Base-by-base conservation (phyloP, 2,888 invertebrate species). In the Antitype chi region DNA sequence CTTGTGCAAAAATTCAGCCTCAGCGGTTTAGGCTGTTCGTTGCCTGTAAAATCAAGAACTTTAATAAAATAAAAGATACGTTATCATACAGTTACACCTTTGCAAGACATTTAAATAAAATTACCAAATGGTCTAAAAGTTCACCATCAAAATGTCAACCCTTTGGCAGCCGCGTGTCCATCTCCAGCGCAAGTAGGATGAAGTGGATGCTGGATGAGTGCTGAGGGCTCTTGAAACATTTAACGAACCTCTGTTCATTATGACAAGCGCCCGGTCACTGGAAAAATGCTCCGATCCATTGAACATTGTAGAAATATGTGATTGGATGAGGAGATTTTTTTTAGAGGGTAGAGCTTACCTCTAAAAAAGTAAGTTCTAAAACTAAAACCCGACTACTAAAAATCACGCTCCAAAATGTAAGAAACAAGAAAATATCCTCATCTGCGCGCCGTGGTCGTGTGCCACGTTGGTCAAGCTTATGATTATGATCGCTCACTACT, bases 201-300 rank as follows among this genome's bases (percentile, higher is more conserved):
- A 47, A 83, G 79, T 71, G 68, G 68, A 17, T 25, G 68, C 62
- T 49, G 55, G 63, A 82, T 64, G 83, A 64, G 43, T 25, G 38
- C 13, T 0, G 77, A 89, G 89, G 13, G 81, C 80, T 38, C 91
- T 90, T 81, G 66, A 89, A 84, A 92, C 90, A 90, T 89, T 91
- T 92, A 92, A 92, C 90, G 90, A 91, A 80, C 84, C 85, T 55
- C 43, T 57, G 70, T 71, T 83, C 86, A 83, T 86, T 84, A 83
- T 25, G 67, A 57, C 68, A 67, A 43, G 70, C 62, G 23, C 49
- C 13, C 38, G 66, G 60, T 72, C 83, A 67, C 57, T 32, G 43
- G 47, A 52, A 86, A 82, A 86, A 73, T 59, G 62, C 53, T 60
- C 32, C 53, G 47, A 72, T 62, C 59, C 20, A 77, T 70, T 67